These are phyloP conservation scores for Lasaia peninsularis DNA, from an alignment of 1,140 invertebrate genomes.

Conservation along the genomic window DNA sequence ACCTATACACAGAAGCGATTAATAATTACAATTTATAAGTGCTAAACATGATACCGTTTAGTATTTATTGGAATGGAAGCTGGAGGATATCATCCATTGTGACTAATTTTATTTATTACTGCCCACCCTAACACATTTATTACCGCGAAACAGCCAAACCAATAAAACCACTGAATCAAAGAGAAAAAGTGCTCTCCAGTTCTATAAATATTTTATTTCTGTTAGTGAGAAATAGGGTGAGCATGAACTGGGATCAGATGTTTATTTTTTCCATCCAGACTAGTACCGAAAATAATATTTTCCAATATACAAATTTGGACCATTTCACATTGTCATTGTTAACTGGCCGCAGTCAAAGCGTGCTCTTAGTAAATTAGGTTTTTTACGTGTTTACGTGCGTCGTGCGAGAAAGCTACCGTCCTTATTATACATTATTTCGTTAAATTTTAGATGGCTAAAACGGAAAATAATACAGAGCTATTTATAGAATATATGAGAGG, in stretches of 20 bases:
- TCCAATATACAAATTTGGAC: too few relatives aligned
- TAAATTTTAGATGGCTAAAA: too few relatives aligned
- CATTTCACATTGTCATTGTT: too few relatives aligned
- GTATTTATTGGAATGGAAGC: slow-evolving; percentile 43
- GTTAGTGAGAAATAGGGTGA: slow-evolving; percentile 66
- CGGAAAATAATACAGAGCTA: too few relatives aligned
- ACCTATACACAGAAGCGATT: background rate
- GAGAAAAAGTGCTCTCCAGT: slow-evolving; percentile 71
- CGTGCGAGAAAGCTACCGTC: too few relatives aligned
- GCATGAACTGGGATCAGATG: slow-evolving; percentile 20
- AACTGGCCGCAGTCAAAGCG: too few relatives aligned
- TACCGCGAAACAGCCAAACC: slow-evolving; percentile 61
- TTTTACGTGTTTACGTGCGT: too few relatives aligned
- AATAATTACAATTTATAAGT: background rate
- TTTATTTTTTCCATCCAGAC: too few relatives aligned
- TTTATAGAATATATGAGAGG: too few relatives aligned
- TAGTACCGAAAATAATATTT: too few relatives aligned
- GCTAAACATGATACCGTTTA: slow-evolving; percentile 24
- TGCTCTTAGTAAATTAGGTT: too few relatives aligned
- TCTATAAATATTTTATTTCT: slow-evolving; percentile 76
- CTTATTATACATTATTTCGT: too few relatives aligned
- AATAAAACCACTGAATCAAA: slow-evolving; percentile 76
- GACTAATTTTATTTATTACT: slow-evolving; percentile 71
- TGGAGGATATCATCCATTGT: slow-evolving; percentile 52
- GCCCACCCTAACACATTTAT: slow-evolving; percentile 58